These are phyloP conservation scores for Argyresthia albistria DNA, from an alignment of 2,888 invertebrate genomes.

Conservation along the genomic window DNA sequence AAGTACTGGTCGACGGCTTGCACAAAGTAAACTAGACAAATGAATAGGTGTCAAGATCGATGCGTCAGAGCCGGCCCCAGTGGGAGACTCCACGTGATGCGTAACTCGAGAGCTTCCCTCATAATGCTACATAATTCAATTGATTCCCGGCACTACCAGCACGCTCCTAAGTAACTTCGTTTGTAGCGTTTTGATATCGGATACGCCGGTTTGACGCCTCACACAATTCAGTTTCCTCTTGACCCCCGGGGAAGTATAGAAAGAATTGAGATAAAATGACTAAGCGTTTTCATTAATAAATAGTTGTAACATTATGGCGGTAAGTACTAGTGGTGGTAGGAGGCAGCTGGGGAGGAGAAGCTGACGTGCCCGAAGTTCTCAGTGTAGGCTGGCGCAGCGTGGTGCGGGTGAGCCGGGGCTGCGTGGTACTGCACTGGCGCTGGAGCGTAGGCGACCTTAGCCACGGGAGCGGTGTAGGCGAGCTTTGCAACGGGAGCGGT, in stretches of 20 bases:
- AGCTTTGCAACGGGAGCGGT: conserved; percentile 19
- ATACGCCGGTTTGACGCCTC: conserved; percentile 60
- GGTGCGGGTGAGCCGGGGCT: conserved; percentile 27
- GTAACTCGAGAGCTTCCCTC: conserved; percentile 60
- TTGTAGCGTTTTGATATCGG: conserved; percentile 69
- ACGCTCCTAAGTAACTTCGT: conserved; percentile 67
- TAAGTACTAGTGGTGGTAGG: conserved; percentile 48
- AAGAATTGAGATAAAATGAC: conserved; percentile 17
- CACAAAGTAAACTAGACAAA: conserved; percentile 45
- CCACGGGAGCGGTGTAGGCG: conserved; percentile 18
- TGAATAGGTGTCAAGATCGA: conserved; percentile 63
- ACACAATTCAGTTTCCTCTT: conserved; percentile 41
- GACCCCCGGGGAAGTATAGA: conserved; percentile 25
- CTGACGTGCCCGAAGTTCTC: conserved; percentile 32
- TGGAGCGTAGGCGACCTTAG: conserved; percentile 15
- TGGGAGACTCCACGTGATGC: conserved; percentile 50
- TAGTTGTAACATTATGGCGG: conserved; percentile 18
- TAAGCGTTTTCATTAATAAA: conserved; percentile 40
- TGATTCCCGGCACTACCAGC: conserved; percentile 69
- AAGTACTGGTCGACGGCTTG: conserved; percentile 16
- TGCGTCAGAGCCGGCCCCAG: conserved; percentile 45
- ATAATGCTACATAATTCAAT: conserved; percentile 70
- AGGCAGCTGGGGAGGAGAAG: conserved; percentile 45
- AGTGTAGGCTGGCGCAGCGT: conserved; percentile 17
- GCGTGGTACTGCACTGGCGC: conserved; percentile 12